A percentile compares a stretch with the other conserved stretches of the same genome.
phyloP scores from a whole-genome alignment of 2,797 vertebrate genomes.

The Xyrichtys novacula region DNA sequence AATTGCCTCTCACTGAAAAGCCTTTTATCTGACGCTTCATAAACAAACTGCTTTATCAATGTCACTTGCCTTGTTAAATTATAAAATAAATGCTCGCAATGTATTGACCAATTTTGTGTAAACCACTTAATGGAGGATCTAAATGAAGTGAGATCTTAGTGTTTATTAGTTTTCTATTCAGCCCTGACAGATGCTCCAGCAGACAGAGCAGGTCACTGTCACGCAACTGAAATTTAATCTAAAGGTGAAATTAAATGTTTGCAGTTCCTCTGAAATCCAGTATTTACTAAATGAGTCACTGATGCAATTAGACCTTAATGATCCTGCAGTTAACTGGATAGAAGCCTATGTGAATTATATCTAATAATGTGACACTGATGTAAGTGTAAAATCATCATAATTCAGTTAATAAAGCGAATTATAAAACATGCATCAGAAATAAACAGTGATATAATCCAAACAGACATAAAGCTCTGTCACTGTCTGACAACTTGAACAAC shows the following conservation, averaged over 20 bases:
- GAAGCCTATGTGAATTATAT: slow-evolving; percentile 20
- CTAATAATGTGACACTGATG: slow-evolving; percentile 1
- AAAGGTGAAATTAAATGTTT: slow-evolving; percentile 17
- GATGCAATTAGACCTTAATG: slow-evolving; percentile 48
- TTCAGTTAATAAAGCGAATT: background rate
- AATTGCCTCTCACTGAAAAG: no score
- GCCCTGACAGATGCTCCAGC: background rate
- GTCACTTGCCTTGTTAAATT: background rate
- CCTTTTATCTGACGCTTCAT: background rate
- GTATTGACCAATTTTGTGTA: slow-evolving; percentile 15
- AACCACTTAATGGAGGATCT: slow-evolving; percentile 18
- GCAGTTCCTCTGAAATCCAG: slow-evolving; percentile 19
- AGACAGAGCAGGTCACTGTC: slow-evolving; percentile 16
- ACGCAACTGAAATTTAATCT: background rate
- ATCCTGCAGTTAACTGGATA: slow-evolving; percentile 31
- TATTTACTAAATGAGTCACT: slow-evolving; percentile 55
- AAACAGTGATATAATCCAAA: background rate
- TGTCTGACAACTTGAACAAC: background rate
- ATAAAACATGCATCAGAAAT: background rate
- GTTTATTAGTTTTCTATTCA: slow-evolving; percentile 45
- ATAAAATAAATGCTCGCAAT: slow-evolving; percentile 12
- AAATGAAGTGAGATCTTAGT: slow-evolving; percentile 22
- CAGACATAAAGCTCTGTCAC: background rate
- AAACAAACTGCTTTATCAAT: slow-evolving; percentile 6
- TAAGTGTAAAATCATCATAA: background rate